Evolutionary conservation across 2,113 vertebrate genomes (phyloP).

Genomic region (Sinosuthora webbiana): DNA sequence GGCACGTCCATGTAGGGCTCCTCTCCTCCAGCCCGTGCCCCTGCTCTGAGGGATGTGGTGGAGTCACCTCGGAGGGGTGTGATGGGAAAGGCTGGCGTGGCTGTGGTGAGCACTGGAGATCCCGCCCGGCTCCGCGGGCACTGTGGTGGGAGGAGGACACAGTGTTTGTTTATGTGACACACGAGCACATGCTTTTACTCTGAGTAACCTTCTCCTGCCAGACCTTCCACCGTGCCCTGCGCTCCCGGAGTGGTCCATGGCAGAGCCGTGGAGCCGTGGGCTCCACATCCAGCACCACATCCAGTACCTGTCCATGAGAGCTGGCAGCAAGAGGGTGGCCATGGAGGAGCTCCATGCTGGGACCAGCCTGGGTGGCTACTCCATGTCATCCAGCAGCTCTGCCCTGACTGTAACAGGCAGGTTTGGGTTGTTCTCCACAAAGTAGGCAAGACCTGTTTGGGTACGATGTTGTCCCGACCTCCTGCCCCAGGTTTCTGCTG

Average conservation of each 20-base stretch:
- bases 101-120: background rate
- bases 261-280: background rate
- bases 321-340: background rate
- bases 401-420: background rate
- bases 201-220: conserved; percentile 23
- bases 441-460: background rate
- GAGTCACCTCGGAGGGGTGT: background rate
- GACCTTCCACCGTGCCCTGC: background rate
- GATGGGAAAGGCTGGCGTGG: background rate
- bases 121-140: background rate
- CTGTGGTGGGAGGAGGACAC: background rate
- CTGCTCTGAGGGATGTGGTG: background rate
- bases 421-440: background rate
- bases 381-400: background rate
- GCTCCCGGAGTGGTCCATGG: background rate
- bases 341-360: background rate
- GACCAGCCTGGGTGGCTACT: background rate
- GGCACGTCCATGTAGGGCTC: rapidly evolving
- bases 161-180: background rate
- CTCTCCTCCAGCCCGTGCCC: background rate
- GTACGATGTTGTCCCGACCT: rapidly evolving
- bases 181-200: background rate
- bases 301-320: background rate
- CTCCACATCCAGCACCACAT: too few species aligned
- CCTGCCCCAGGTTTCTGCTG: background rate